Conservation (phyloP, 2,888 invertebrate genomes). For the Diaphora mendica region DNA sequence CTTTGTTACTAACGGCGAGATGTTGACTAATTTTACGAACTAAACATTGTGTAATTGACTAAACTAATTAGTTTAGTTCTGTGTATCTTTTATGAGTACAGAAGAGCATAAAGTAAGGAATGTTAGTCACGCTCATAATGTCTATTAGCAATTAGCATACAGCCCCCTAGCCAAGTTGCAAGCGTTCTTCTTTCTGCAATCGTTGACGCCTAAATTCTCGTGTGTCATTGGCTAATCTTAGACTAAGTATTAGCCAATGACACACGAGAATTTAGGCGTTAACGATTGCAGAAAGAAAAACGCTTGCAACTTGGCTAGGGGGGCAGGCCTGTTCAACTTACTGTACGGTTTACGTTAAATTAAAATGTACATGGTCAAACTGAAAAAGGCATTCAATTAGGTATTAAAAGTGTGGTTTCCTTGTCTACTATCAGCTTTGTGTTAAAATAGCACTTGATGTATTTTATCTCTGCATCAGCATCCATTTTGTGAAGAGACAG, state of each 20-base stretch:
- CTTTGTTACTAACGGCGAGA: background rate
- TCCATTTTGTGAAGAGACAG: slow-evolving; percentile 13
- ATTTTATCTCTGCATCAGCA: background rate
- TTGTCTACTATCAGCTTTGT: background rate
- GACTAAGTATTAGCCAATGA: no score
- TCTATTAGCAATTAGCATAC: background rate
- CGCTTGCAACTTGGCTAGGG: no score
- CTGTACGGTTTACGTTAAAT: background rate
- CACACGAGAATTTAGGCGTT: no score
- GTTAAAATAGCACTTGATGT: background rate
- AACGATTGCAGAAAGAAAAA: no score
- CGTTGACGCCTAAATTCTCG: no score
- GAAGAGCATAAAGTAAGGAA: background rate
- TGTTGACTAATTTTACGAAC: background rate
- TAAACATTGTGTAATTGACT: background rate
- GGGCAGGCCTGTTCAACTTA: background rate
- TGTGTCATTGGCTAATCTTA: no score
- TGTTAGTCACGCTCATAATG: background rate
- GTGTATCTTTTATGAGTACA: background rate
- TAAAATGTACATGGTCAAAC: background rate
- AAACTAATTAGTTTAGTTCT: background rate
- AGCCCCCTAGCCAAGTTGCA: no score
- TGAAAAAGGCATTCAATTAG: background rate
- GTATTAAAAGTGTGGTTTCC: background rate
- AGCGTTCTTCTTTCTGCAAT: no score